phyloP scores from a whole-genome alignment of 2,113 vertebrate species.

The Alectura lathami region DNA sequence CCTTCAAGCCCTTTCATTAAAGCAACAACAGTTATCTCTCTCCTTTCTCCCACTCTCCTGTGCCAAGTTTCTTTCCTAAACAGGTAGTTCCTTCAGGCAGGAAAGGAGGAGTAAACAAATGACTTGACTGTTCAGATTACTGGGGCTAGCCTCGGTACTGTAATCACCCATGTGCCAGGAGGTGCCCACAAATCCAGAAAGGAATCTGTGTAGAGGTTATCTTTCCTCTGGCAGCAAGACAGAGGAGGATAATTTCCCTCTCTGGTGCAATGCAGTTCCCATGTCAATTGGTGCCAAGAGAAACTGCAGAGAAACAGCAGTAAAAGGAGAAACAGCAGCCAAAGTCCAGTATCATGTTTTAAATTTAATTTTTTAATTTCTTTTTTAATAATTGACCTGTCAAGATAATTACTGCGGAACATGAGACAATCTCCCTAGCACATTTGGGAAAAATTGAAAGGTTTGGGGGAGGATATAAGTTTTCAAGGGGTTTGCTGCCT shows the following conservation, averaged over 20 bases:
- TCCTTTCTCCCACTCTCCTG: not conserved
- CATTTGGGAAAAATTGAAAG: constrained; percentile 55
- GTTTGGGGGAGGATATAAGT: constrained; percentile 31
- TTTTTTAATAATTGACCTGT: constrained; percentile 78
- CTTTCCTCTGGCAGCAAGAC: constrained; percentile 51
- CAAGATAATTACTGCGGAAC: constrained; percentile 77
- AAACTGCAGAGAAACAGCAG: constrained; percentile 69
- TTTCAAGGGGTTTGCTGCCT: constrained; percentile 42
- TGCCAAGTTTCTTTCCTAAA: not conserved
- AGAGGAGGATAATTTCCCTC: constrained; percentile 37
- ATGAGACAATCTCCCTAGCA: constrained; percentile 61
- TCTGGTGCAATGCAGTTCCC: constrained; percentile 74
- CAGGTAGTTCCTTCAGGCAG: not conserved
- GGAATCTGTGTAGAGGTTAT: constrained; percentile 20
- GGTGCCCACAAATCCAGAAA: not conserved
- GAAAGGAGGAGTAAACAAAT: not conserved
- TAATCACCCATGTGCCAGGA: not conserved
- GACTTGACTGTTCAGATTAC: not conserved
- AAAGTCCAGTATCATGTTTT: constrained; percentile 65
- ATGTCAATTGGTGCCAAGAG: constrained; percentile 56
- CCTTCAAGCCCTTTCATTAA: constrained; percentile 10
- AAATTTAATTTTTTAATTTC: constrained; percentile 64
- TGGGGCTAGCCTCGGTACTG: not conserved
- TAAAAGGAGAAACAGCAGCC: constrained; percentile 63
- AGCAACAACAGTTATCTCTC: not conserved